Percentiles rank a stretch among this genome's conserved stretches.
These are phyloP conservation scores for Pelodiscus sinensis DNA, from an alignment of 2,113 vertebrate species.

Conservation along the genomic window DNA sequence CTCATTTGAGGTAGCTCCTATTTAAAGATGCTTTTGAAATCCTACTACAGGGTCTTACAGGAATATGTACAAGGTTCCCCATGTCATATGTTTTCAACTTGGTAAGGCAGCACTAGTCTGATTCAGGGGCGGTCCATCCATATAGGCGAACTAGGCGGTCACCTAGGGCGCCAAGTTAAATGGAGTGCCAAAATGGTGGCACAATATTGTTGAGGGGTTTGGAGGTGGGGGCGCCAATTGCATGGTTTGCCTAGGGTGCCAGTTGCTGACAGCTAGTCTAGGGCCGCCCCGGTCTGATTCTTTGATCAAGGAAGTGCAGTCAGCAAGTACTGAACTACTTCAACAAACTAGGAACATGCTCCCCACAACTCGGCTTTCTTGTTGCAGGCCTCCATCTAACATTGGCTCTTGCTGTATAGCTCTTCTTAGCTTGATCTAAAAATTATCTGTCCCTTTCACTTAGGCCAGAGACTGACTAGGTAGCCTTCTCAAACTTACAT, in stretches of 20 bases:
- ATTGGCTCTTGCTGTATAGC: background rate
- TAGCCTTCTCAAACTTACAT: constrained; percentile 11
- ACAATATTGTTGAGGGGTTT: too few relatives aligned
- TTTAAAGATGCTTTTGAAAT: background rate
- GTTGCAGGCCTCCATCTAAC: background rate
- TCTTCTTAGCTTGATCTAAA: background rate
- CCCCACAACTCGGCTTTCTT: background rate
- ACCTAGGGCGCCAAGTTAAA: too few relatives aligned
- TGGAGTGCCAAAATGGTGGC: too few relatives aligned
- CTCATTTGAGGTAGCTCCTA: background rate
- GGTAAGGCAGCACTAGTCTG: background rate
- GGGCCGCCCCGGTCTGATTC: background rate
- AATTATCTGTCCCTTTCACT: background rate
- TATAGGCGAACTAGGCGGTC: too few relatives aligned
- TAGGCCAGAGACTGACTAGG: background rate
- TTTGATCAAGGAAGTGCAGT: background rate
- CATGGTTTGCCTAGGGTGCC: too few relatives aligned
- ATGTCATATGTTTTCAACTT: background rate
- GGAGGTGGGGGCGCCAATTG: too few relatives aligned
- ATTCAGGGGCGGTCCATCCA: too few relatives aligned
- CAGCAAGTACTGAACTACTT: background rate
- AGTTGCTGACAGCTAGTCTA: too few relatives aligned
- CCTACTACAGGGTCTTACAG: background rate
- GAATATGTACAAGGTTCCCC: background rate
- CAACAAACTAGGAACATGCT: background rate